A percentile compares a stretch with the other conserved stretches of the same genome.
Evolutionary conservation across 2,888 invertebrate genomes (phyloP).

Genomic region (Crossocerus cetratus): DNA sequence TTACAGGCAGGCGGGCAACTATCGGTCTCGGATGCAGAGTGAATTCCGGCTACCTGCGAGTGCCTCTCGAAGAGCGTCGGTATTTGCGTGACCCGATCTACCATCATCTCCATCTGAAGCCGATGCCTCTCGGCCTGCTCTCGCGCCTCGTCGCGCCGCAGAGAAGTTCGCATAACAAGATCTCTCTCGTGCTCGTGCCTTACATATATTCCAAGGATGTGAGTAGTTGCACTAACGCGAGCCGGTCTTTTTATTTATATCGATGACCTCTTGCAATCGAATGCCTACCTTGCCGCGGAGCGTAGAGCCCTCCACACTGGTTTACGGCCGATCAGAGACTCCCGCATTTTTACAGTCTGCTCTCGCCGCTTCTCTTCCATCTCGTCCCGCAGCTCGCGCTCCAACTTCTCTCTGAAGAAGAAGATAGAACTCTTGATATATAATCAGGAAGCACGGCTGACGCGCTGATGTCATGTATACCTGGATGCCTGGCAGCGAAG

Average conservation of each 20-base stretch:
- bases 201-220: conserved; percentile 25
- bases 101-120: conserved; percentile 85
- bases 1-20: background rate
- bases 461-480: too few relatives aligned
- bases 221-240: background rate
- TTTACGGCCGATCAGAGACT: conserved; percentile 81
- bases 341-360: conserved; percentile 80
- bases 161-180: conserved; percentile 82
- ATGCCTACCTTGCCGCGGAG: conserved; percentile 69
- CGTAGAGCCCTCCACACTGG: conserved; percentile 85
- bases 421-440: background rate
- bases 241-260: background rate
- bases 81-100: conserved; percentile 83
- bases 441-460: background rate
- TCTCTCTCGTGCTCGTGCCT: conserved; percentile 81
- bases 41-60: conserved; percentile 79
- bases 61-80: conserved; percentile 85
- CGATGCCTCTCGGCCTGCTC: conserved; percentile 83
- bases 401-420: conserved; percentile 79
- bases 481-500: conserved; percentile 78
- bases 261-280: background rate
- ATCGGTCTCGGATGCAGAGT: background rate
- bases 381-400: conserved; percentile 81
- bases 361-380: conserved; percentile 81
- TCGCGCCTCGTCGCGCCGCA: conserved; percentile 83